Evolutionary conservation across 1,140 invertebrate genomes (phyloP).

Genomic region (Drosophila novamexicana): DNA sequence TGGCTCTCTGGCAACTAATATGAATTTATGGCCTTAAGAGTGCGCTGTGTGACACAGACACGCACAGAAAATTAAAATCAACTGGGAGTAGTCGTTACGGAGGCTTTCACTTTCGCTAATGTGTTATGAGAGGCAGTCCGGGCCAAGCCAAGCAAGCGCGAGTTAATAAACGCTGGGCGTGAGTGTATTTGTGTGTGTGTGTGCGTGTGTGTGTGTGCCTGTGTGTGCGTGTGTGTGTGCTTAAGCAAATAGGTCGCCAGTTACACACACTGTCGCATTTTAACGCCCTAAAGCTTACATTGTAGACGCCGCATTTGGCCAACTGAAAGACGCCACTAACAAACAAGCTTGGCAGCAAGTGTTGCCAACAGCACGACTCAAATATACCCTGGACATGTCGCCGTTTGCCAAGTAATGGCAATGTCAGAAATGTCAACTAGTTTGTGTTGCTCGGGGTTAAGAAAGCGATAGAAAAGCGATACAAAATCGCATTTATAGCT

Average conservation of each 20-base stretch:
- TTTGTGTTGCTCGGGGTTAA: too few species aligned
- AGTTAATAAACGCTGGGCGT: constrained; percentile 23
- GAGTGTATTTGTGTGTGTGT: constrained; percentile 22
- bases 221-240: constrained; percentile 50
- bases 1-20: constrained; percentile 56
- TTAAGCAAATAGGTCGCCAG: constrained; percentile 77
- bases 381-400: constrained; percentile 15
- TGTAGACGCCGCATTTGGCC: constrained; percentile 60
- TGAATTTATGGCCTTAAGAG: constrained; percentile 70
- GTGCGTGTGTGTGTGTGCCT: constrained; percentile 9
- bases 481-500: too few species aligned
- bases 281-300: constrained; percentile 71
- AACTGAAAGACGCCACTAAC: constrained; percentile 48
- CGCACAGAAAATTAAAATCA: constrained; percentile 72
- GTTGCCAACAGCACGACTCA: neutral
- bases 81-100: constrained; percentile 79
- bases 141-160: constrained; percentile 32
- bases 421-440: too few species aligned
- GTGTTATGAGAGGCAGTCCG: constrained; percentile 71
- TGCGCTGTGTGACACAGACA: constrained; percentile 58
- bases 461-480: too few species aligned
- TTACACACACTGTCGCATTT: constrained; percentile 56
- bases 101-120: constrained; percentile 81
- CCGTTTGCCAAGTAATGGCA: too few species aligned
- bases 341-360: constrained; percentile 25